Evolutionary conservation across 2,113 vertebrate genomes (phyloP).

Genomic region (Hemicordylus capensis): DNA sequence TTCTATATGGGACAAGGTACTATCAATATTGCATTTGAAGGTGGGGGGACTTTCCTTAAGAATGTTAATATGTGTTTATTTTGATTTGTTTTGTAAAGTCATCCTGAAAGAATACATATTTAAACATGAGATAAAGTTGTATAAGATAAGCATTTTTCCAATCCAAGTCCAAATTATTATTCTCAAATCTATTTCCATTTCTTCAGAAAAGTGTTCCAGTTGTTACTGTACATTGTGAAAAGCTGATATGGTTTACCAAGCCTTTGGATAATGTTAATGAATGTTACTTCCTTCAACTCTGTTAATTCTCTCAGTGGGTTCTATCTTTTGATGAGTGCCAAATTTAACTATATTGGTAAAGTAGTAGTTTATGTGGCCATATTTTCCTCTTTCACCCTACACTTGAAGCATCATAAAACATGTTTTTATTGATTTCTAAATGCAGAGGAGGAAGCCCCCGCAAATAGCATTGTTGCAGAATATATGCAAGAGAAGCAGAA

Average conservation of each 20-base stretch:
- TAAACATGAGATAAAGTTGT: too few species aligned
- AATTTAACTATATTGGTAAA: neutral
- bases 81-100: too few species aligned
- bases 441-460: conserved; percentile 74
- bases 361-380: neutral
- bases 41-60: too few species aligned
- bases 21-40: too few species aligned
- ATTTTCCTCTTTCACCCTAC: neutral
- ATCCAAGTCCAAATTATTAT: neutral
- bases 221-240: neutral
- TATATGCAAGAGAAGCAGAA: conserved; percentile 91
- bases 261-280: neutral
- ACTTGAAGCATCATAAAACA: neutral
- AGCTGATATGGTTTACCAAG: neutral
- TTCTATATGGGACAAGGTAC: too few species aligned
- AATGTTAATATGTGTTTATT: too few species aligned
- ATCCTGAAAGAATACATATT: too few species aligned
- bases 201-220: too few species aligned
- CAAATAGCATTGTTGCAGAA: conserved; percentile 87
- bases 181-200: neutral
- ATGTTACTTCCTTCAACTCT: neutral
- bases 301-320: neutral
- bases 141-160: too few species aligned
- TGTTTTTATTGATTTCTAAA: conserved; percentile 37
- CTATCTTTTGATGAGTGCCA: neutral